A percentile compares a stretch with the other conserved stretches of the same genome.
Conservation (phyloP, 2,888 invertebrate genomes). For the Enoplolaimus lenunculus region DNA sequence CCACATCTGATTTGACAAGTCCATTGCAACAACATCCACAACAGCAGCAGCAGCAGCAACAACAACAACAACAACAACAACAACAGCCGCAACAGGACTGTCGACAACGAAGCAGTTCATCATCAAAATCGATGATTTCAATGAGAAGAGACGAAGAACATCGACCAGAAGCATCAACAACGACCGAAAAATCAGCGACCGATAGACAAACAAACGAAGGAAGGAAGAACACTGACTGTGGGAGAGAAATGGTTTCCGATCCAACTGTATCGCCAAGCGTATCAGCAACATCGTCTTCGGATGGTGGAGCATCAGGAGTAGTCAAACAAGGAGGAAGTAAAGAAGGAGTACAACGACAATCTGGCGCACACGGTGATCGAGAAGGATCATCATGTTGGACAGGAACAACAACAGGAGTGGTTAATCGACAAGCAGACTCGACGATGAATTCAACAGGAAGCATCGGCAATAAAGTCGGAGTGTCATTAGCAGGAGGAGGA, state of each 20-base stretch:
- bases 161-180: no score
- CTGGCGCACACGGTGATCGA: no score
- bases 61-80: background rate
- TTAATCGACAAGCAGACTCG: background rate
- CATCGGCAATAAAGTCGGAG: background rate
- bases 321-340: no score
- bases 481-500: background rate
- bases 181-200: no score
- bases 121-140: no score
- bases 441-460: background rate
- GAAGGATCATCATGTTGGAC: background rate
- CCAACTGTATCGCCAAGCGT: background rate
- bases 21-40: background rate
- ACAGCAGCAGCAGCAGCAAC: background rate
- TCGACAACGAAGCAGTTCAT: no score
- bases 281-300: background rate
- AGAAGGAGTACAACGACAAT: no score
- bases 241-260: background rate
- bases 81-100: no score
- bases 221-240: background rate
- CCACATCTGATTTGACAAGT: constrained; percentile 2
- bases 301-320: background rate
- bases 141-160: background rate
- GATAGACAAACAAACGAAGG: no score
- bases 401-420: background rate